These are phyloP conservation scores for Penaeus monodon DNA, from an alignment of 2,888 invertebrate genomes.

Conservation along the genomic window DNA sequence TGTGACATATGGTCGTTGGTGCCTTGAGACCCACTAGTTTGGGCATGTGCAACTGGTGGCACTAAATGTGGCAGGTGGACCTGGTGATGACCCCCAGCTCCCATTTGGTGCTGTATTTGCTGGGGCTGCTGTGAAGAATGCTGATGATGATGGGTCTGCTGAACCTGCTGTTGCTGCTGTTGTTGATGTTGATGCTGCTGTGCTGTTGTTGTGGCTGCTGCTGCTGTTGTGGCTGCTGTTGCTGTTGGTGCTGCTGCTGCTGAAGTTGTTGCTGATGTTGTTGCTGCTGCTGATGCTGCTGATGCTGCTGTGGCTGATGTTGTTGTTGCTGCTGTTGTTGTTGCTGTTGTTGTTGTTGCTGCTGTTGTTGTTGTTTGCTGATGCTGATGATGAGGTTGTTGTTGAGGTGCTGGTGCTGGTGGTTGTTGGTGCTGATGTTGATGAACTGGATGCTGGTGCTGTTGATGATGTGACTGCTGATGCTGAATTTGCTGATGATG, in stretches of 20 bases:
- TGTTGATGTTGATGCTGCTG: conserved; percentile 66
- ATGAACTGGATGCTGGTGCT: conserved; percentile 54
- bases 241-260: conserved; percentile 43
- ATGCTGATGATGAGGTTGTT: conserved; percentile 14
- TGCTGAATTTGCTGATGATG: neutral
- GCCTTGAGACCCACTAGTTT: conserved; percentile 28
- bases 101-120: conserved; percentile 40
- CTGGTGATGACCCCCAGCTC: conserved; percentile 31
- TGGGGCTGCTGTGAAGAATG: conserved; percentile 49
- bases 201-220: conserved; percentile 67
- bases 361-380: conserved; percentile 22
- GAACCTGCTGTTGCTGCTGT: conserved; percentile 58
- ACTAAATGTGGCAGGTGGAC: conserved; percentile 36
- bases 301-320: conserved; percentile 30
- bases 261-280: conserved; percentile 49
- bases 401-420: conserved; percentile 42
- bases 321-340: conserved; percentile 27
- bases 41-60: conserved; percentile 41
- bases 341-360: conserved; percentile 34
- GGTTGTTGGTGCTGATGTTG: conserved; percentile 49
- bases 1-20: conserved; percentile 35
- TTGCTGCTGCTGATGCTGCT: conserved; percentile 49
- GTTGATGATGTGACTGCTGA: conserved; percentile 63
- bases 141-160: conserved; percentile 65
- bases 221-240: conserved; percentile 31